Evolutionary conservation across 2,888 invertebrate genomes (phyloP).

Genomic region (Oxycera nigricornis): DNA sequence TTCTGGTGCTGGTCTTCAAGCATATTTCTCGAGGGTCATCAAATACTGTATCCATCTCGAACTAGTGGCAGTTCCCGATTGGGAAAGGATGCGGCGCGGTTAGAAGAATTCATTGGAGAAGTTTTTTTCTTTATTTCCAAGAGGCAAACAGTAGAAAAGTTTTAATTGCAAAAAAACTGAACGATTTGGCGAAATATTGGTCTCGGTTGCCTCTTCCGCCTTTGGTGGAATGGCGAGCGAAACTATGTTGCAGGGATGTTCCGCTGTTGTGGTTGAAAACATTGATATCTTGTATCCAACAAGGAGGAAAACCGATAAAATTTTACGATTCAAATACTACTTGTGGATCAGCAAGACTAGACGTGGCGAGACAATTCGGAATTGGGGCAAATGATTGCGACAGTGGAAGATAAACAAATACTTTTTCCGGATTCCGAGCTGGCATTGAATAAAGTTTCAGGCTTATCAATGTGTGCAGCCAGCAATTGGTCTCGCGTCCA

Average conservation of each 20-base stretch:
- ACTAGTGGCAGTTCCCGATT: too few species aligned
- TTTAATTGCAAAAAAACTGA: slow-evolving; percentile 38
- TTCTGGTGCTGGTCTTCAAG: not conserved
- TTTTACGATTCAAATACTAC: slow-evolving; percentile 12
- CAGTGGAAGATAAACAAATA: slow-evolving; percentile 25
- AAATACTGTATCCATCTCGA: not conserved
- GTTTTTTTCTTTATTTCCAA: too few species aligned
- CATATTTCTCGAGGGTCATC: not conserved
- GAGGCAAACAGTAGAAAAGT: slow-evolving; percentile 29
- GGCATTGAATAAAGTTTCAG: slow-evolving; percentile 18
- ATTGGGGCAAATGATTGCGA: slow-evolving; percentile 2
- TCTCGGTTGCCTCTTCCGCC: slow-evolving; percentile 1
- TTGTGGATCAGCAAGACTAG: slow-evolving; percentile 1
- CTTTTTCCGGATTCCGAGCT: slow-evolving; percentile 9
- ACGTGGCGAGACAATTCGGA: not conserved
- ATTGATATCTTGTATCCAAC: not conserved
- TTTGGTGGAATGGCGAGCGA: not conserved
- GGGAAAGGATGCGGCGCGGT: not conserved
- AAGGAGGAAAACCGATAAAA: slow-evolving; percentile 26
- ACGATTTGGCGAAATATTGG: slow-evolving; percentile 33
- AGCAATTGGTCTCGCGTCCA: not conserved
- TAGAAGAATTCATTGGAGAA: not conserved
- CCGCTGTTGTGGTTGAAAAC: not conserved
- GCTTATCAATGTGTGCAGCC: not conserved
- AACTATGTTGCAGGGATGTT: not conserved